Conservation (phyloP, 2,888 invertebrate species). For the Eupithecia subfuscata region DNA sequence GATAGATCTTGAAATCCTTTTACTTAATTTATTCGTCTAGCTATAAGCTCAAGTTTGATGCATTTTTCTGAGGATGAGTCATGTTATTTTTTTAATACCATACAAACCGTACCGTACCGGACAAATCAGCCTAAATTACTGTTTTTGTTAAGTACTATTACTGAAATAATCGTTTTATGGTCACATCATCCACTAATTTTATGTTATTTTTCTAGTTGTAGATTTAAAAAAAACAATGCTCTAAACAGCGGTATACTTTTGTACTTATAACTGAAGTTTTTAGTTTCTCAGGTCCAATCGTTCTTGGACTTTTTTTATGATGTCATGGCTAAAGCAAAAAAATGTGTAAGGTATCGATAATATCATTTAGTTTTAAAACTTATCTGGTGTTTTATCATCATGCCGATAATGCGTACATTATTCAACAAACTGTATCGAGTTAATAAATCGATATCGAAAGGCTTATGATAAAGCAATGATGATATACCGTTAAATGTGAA, state of each 20-base stretch:
- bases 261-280: not conserved
- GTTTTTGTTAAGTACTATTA: no score
- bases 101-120: no score
- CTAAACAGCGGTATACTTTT: not conserved
- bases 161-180: not conserved
- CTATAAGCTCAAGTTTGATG: not conserved
- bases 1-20: not conserved
- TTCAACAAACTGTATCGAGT: conserved; percentile 6
- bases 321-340: not conserved
- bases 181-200: not conserved
- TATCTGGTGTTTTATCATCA: not conserved
- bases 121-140: no score
- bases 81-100: not conserved
- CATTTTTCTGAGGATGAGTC: not conserved
- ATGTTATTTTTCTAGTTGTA: not conserved
- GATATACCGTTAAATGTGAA: not conserved
- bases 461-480: conserved; percentile 14
- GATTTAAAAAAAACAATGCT: not conserved
- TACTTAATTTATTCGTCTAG: not conserved
- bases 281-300: not conserved
- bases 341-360: not conserved
- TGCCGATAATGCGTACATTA: not conserved
- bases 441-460: conserved; percentile 32
- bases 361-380: not conserved
- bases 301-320: not conserved